phyloP scores from a whole-genome alignment of 2,888 invertebrate species.

The Polyommatus iphigenia region DNA sequence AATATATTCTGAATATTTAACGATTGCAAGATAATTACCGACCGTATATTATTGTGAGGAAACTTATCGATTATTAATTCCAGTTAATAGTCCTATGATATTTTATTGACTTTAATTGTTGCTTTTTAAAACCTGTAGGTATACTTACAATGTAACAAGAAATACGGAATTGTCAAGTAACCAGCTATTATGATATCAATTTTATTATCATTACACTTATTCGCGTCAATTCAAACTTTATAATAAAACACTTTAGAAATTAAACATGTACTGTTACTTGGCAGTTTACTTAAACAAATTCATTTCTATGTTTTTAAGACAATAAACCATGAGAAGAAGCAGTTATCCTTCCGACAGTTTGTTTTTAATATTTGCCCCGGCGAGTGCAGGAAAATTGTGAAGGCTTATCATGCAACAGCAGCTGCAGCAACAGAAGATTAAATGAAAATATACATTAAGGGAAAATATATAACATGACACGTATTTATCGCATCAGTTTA shows the following conservation, averaged over 20 bases:
- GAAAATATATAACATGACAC: background rate
- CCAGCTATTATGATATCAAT: too few species aligned
- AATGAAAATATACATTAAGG: background rate
- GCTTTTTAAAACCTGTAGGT: background rate
- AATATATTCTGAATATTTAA: constrained; percentile 20
- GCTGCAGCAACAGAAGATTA: background rate
- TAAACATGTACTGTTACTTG: too few species aligned
- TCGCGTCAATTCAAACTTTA: too few species aligned
- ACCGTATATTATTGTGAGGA: background rate
- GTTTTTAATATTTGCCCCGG: background rate
- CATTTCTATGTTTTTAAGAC: background rate
- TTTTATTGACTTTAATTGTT: background rate
- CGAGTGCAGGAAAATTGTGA: background rate
- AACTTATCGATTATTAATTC: background rate
- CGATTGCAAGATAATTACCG: constrained; percentile 6
- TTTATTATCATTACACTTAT: too few species aligned
- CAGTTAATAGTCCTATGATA: background rate
- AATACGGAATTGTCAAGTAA: too few species aligned
- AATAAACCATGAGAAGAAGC: background rate
- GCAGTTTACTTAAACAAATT: too few species aligned
- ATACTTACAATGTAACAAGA: background rate
- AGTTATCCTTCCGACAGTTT: constrained; percentile 6
- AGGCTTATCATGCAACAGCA: background rate
- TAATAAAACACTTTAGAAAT: too few species aligned
- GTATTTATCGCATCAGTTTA: background rate